Conservation (phyloP, 2,888 invertebrate genomes). For the Parnassius glacialis region DNA sequence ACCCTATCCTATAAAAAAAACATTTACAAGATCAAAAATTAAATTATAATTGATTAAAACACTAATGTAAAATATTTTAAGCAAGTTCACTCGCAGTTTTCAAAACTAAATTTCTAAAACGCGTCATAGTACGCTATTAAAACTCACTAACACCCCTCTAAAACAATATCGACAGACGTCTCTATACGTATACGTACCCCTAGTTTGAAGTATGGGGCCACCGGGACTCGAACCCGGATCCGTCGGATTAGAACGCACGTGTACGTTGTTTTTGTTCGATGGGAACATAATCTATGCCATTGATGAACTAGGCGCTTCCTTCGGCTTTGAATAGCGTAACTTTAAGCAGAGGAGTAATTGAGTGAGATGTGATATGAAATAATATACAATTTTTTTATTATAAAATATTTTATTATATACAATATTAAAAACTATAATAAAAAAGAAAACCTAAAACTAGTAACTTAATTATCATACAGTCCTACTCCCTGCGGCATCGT, state of each 20-base stretch:
- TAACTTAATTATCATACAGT: too few species aligned
- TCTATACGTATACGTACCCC: conserved; percentile 1
- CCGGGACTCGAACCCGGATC: conserved; percentile 40
- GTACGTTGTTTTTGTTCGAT: conserved; percentile 34
- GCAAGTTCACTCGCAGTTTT: background rate
- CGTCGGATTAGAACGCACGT: conserved; percentile 39
- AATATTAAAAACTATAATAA: too few species aligned
- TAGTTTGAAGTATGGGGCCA: conserved; percentile 31
- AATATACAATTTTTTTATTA: background rate
- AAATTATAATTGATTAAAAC: too few species aligned
- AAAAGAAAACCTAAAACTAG: too few species aligned
- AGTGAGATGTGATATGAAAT: background rate
- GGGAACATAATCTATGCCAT: conserved; percentile 28
- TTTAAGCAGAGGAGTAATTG: background rate
- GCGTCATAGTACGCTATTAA: too few species aligned
- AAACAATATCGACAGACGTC: conserved; percentile 15
- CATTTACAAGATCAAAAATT: too few species aligned
- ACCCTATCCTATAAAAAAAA: too few species aligned
- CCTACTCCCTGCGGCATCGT: too few species aligned
- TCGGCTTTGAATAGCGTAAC: conserved; percentile 8
- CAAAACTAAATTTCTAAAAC: background rate
- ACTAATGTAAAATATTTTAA: background rate
- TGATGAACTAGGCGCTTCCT: conserved; percentile 21
- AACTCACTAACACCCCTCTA: conserved; percentile 9
- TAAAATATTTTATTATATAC: too few species aligned